phyloP scores from a whole-genome alignment of 2,113 vertebrate genomes.

The Megaceryle torquata region DNA sequence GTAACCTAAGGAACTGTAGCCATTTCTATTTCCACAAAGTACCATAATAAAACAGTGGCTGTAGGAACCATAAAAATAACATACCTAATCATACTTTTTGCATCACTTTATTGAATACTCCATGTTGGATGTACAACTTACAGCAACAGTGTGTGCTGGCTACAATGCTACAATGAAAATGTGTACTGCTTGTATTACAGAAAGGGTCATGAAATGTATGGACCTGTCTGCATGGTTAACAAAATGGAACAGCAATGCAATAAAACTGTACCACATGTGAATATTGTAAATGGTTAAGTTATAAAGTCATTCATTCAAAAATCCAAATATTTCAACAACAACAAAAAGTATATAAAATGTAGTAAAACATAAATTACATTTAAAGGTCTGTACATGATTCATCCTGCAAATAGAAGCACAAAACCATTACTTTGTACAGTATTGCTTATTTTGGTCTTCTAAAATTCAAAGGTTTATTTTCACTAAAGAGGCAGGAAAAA shows the following conservation, averaged over 20 bases:
- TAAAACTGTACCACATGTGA: conserved; percentile 53
- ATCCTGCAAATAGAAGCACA: conserved; percentile 67
- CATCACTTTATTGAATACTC: conserved; percentile 77
- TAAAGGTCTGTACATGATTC: conserved; percentile 79
- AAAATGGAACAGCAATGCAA: conserved; percentile 48
- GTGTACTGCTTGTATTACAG: conserved; percentile 26
- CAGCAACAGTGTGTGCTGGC: conserved; percentile 15
- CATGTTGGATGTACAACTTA: conserved; percentile 65
- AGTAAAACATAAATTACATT: conserved; percentile 88
- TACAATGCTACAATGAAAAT: conserved; percentile 37
- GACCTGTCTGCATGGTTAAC: conserved; percentile 57
- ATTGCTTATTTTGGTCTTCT: conserved; percentile 60
- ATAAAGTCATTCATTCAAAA: conserved; percentile 66
- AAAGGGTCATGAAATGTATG: conserved; percentile 69
- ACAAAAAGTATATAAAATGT: conserved; percentile 71
- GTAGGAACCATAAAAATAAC: neutral
- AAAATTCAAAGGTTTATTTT: conserved; percentile 41
- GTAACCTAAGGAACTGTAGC: neutral
- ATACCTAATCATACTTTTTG: conserved; percentile 34
- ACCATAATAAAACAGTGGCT: neutral
- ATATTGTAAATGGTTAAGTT: conserved; percentile 75
- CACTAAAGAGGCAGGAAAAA: conserved; percentile 19
- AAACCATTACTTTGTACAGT: conserved; percentile 64
- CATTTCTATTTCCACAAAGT: conserved; percentile 1
- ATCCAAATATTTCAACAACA: conserved; percentile 57